phyloP scores from a whole-genome alignment of 2,888 invertebrate genomes.

The Anagyrus pseudococci region DNA sequence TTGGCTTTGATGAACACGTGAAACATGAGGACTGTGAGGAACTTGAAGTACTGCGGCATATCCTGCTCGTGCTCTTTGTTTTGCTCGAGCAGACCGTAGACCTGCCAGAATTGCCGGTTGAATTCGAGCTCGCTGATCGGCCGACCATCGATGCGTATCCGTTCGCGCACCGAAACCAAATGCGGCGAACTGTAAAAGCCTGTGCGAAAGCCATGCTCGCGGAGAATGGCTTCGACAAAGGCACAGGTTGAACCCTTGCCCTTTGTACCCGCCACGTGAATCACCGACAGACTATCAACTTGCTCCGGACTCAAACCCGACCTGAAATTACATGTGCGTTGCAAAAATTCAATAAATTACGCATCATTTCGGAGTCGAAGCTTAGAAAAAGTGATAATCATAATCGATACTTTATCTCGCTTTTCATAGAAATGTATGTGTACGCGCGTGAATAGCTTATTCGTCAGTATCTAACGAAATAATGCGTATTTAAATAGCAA shows the following conservation, averaged over 20 bases:
- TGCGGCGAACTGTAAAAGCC: constrained; percentile 98
- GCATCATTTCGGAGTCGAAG: too few species aligned
- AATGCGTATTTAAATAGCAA: too few species aligned
- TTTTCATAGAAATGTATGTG: too few species aligned
- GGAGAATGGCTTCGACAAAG: constrained; percentile 86
- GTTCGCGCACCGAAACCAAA: constrained; percentile 87
- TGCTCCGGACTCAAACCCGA: constrained; percentile 71
- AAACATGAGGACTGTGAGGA: constrained; percentile 90
- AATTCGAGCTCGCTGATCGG: constrained; percentile 80
- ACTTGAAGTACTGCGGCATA: constrained; percentile 94
- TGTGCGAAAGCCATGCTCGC: constrained; percentile 82
- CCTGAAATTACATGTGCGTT: constrained; percentile 55
- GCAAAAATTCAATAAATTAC: too few species aligned
- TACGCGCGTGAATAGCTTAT: too few species aligned
- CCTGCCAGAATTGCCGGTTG: constrained; percentile 80
- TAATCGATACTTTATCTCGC: too few species aligned
- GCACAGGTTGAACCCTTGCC: constrained; percentile 98
- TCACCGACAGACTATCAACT: constrained; percentile 79
- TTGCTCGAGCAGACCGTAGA: constrained; percentile 71
- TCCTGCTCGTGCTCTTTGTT: constrained; percentile 68
- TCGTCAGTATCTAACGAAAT: too few species aligned
- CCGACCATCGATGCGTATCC: constrained; percentile 86
- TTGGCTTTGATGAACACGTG: constrained; percentile 84
- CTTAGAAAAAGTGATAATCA: too few species aligned
- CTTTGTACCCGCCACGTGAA: constrained; percentile 97